These are phyloP conservation scores for Poeciliopsis infans DNA, from an alignment of 2,797 vertebrate species.

Conservation along the genomic window DNA sequence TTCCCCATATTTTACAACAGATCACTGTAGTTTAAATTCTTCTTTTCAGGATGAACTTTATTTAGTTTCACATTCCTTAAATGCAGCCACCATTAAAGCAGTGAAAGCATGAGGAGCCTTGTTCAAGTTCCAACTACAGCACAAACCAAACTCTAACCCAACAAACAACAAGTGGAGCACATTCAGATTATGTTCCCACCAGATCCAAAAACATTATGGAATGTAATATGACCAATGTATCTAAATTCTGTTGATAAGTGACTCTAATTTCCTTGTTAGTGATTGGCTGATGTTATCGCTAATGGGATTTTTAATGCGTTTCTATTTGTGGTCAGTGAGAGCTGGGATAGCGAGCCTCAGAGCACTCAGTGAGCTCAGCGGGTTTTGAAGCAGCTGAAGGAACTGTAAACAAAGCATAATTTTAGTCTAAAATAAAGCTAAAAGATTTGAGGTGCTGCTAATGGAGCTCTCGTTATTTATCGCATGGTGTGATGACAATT, in stretches of 20 bases:
- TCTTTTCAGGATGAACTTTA: neutral
- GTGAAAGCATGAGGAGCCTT: neutral
- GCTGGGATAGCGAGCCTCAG: constrained; percentile 36
- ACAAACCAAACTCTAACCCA: neutral
- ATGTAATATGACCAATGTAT: constrained; percentile 48
- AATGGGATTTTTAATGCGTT: constrained; percentile 71
- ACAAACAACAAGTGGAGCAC: constrained; percentile 18
- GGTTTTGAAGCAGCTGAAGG: constrained; percentile 9
- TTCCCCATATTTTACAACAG: neutral
- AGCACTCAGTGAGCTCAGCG: constrained; percentile 38
- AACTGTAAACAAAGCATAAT: neutral
- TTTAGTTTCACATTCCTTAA: neutral
- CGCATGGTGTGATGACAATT: neutral
- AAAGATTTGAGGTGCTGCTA: neutral
- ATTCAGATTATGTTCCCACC: constrained; percentile 29
- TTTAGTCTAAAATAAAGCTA: neutral
- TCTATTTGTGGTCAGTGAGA: constrained; percentile 70
- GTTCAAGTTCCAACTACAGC: constrained; percentile 8
- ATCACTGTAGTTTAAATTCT: neutral
- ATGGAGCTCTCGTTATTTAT: neutral
- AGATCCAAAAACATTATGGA: constrained; percentile 35
- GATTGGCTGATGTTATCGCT: constrained; percentile 65
- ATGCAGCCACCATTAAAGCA: neutral
- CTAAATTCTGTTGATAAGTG: constrained; percentile 58
- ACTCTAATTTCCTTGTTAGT: constrained; percentile 65